These are phyloP conservation scores for Rugalucina vietnamica DNA, from an alignment of 2,888 invertebrate species.

Conservation along the genomic window DNA sequence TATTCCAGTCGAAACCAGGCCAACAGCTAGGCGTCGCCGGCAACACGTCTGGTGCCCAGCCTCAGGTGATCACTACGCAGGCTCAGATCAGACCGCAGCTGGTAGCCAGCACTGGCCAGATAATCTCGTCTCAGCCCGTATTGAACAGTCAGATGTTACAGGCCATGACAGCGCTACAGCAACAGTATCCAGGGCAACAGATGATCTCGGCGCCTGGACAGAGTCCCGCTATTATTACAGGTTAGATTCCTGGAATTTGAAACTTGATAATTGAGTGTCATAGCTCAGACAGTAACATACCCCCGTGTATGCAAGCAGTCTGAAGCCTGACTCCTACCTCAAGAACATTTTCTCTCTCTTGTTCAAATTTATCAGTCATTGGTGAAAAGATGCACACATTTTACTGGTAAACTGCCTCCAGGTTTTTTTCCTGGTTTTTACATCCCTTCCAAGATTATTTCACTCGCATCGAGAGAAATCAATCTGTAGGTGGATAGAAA, in stretches of 20 bases:
- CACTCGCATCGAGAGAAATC: no score
- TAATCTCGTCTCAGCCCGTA: slow-evolving; percentile 77
- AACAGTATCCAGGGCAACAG: slow-evolving; percentile 76
- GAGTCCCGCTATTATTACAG: slow-evolving; percentile 71
- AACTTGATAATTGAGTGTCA: no score
- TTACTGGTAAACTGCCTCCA: no score
- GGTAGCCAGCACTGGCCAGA: slow-evolving; percentile 76
- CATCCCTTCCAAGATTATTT: no score
- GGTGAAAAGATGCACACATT: no score
- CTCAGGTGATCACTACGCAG: slow-evolving; percentile 74
- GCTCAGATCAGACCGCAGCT: slow-evolving; percentile 74
- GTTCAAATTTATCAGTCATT: no score
- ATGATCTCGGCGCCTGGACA: slow-evolving; percentile 74
- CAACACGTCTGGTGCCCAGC: slow-evolving; percentile 66
- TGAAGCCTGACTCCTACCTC: no score
- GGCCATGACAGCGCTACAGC: slow-evolving; percentile 75
- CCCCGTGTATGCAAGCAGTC: no score
- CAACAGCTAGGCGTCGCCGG: slow-evolving; percentile 68
- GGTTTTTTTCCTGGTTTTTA: no score
- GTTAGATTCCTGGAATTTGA: slow-evolving; percentile 27
- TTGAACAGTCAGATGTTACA: slow-evolving; percentile 79
- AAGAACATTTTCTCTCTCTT: no score
- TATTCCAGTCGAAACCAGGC: slow-evolving; percentile 68
- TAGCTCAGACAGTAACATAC: no score
- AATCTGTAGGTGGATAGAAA: no score